A percentile compares a stretch with the other conserved stretches of the same genome.
Evolutionary conservation across 92 coral and sea anemone species (phyloP).

Genomic region (Montipora capitata): DNA sequence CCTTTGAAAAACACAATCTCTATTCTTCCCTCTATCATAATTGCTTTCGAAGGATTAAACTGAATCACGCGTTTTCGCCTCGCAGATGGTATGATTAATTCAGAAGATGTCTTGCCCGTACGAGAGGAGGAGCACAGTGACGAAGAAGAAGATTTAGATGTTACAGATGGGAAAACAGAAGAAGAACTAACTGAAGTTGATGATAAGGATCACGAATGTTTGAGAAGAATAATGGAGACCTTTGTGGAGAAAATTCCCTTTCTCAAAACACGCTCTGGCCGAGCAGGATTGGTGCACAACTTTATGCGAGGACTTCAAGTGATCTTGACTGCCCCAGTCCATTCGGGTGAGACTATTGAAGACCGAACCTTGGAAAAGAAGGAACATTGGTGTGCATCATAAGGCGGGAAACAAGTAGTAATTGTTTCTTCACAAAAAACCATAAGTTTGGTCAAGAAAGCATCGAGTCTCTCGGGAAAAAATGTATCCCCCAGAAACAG

Average conservation of each 20-base stretch:
- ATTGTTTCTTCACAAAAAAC: too few relatives aligned
- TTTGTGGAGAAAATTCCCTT: slow-evolving; percentile 63
- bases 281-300: slow-evolving; percentile 95
- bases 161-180: not conserved
- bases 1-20: too few relatives aligned
- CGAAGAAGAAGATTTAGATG: slow-evolving; percentile 22
- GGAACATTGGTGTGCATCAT: too few relatives aligned
- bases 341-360: too few relatives aligned
- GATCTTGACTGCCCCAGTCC: too few relatives aligned
- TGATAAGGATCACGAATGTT: slow-evolving; percentile 23
- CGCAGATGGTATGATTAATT: slow-evolving; percentile 4
- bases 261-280: slow-evolving; percentile 78
- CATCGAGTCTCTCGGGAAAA: too few relatives aligned
- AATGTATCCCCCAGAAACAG: too few relatives aligned
- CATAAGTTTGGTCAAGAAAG: too few relatives aligned
- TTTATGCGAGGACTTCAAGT: slow-evolving; percentile 78
- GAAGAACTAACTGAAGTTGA: not conserved
- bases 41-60: too few relatives aligned
- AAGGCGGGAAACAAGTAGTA: too few relatives aligned
- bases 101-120: not conserved
- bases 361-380: too few relatives aligned
- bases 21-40: too few relatives aligned
- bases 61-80: not conserved
- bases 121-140: not conserved
- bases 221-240: not conserved